Conservation (phyloP, 1,140 invertebrate genomes). For the Dendroctonus valens region DNA sequence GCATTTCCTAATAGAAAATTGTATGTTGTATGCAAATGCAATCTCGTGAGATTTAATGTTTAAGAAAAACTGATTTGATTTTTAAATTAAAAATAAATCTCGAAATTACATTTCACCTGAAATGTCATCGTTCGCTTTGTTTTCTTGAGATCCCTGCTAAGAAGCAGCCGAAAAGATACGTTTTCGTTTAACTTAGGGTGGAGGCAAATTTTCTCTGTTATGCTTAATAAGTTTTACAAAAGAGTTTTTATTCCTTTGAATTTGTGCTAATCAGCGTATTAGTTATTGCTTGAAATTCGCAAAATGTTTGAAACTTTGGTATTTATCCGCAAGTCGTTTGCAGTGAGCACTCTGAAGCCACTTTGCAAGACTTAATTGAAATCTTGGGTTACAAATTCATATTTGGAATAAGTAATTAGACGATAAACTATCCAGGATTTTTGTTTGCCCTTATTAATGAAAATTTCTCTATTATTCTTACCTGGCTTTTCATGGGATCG, state of each 20-base stretch:
- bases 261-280: not conserved
- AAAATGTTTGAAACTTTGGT: not conserved
- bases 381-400: not conserved
- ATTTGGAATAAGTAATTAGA: not conserved
- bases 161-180: conserved; percentile 6
- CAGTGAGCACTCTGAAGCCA: not conserved
- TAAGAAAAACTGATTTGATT: conserved; percentile 25
- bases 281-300: not conserved
- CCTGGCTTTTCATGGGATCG: conserved; percentile 82
- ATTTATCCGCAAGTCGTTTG: not conserved
- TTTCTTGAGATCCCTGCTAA: conserved; percentile 3
- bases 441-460: not conserved
- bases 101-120: conserved; percentile 19
- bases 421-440: not conserved
- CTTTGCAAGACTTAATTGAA: not conserved
- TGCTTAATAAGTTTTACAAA: too few species aligned
- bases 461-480: conserved; percentile 45
- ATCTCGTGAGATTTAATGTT: conserved; percentile 15
- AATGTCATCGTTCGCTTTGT: conserved; percentile 12
- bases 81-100: conserved; percentile 25
- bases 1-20: conserved; percentile 8
- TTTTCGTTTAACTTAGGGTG: not conserved
- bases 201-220: too few species aligned
- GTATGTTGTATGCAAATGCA: conserved; percentile 30
- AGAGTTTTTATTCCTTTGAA: too few species aligned